Conservation (phyloP, 2,888 invertebrate genomes). For the Drosophila pseudotalamancana region DNA sequence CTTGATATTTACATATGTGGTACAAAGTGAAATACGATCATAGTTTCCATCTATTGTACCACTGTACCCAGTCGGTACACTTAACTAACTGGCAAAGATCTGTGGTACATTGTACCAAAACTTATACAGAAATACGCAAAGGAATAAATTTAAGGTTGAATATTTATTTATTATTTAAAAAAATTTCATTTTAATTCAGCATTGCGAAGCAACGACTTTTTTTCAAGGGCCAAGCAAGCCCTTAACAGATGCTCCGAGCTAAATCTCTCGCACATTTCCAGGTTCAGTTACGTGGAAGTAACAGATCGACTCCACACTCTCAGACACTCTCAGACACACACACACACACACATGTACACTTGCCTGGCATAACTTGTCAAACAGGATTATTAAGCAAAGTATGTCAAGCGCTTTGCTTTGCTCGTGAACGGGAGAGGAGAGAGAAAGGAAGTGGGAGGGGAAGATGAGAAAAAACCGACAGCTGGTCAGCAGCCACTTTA, state of each 20-base stretch:
- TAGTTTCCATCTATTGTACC: too few species aligned
- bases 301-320: constrained; percentile 36
- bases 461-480: constrained; percentile 50
- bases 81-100: too few species aligned
- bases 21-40: too few species aligned
- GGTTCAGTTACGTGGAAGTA: constrained; percentile 68
- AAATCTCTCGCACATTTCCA: constrained; percentile 52
- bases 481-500: constrained; percentile 48
- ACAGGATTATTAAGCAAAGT: constrained; percentile 82
- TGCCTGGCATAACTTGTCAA: constrained; percentile 76
- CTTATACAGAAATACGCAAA: too few species aligned
- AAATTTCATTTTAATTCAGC: too few species aligned
- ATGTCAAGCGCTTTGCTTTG: constrained; percentile 69
- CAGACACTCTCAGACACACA: neutral
- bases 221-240: constrained; percentile 15
- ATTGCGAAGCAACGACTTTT: too few species aligned
- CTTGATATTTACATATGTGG: too few species aligned
- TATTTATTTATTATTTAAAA: too few species aligned
- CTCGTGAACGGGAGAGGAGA: constrained; percentile 27
- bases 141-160: too few species aligned
- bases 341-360: neutral
- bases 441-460: neutral
- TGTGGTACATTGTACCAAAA: too few species aligned
- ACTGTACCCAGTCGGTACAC: too few species aligned
- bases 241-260: too few species aligned